These are phyloP conservation scores for Diplodus sargus DNA, from an alignment of 2,797 vertebrate species.

Conservation along the genomic window DNA sequence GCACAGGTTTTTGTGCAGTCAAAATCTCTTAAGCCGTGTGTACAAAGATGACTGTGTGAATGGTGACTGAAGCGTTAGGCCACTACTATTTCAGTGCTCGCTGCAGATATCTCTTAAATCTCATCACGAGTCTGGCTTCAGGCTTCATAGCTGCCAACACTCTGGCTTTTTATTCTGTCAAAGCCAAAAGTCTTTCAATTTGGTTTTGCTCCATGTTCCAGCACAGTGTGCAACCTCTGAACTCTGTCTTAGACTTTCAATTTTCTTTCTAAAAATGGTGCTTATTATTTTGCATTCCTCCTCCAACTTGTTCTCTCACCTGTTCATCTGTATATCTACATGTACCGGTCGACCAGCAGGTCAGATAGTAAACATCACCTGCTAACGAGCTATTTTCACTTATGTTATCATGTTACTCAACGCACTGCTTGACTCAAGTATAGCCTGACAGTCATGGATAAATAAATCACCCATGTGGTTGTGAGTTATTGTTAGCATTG, in stretches of 20 bases:
- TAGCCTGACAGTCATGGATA: not conserved
- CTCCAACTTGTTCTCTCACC: too few species aligned
- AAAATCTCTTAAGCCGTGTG: conserved; percentile 60
- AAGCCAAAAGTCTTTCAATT: not conserved
- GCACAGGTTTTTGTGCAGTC: conserved; percentile 46
- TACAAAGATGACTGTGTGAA: conserved; percentile 42
- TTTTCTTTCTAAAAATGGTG: not conserved
- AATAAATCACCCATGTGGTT: not conserved
- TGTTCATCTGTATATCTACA: not conserved
- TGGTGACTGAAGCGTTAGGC: conserved; percentile 19
- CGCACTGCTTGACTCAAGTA: not conserved
- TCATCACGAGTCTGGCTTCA: conserved; percentile 16
- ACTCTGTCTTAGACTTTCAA: not conserved
- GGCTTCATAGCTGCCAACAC: not conserved
- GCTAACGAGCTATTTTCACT: not conserved
- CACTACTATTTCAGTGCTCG: conserved; percentile 23
- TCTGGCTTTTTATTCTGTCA: not conserved
- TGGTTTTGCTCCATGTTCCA: not conserved
- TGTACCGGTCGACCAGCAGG: not conserved
- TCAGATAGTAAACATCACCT: not conserved
- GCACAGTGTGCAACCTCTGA: not conserved
- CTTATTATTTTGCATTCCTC: not conserved
- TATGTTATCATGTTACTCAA: not conserved
- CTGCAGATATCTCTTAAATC: conserved; percentile 29
- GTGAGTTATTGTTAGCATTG: too few species aligned